Percentiles rank a stretch among this genome's conserved stretches.
phyloP scores from a whole-genome alignment of 1,140 invertebrate genomes.

The Ditylenchus dipsaci region DNA sequence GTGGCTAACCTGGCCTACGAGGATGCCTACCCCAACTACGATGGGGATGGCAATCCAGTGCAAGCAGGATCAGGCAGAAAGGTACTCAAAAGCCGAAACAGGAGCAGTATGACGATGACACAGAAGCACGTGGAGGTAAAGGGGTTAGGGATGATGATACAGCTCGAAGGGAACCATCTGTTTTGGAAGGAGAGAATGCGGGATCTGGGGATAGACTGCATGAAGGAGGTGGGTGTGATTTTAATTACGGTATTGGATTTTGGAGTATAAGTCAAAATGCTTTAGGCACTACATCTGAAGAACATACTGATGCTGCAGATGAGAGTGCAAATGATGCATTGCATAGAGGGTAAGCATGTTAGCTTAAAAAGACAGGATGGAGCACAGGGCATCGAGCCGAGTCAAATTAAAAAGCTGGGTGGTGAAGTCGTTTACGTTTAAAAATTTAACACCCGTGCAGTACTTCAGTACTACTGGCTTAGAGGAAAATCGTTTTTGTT shows the following conservation, averaged over 20 bases:
- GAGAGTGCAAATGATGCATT: constrained; percentile 2
- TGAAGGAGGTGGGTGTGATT: background rate
- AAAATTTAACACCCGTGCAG: no score
- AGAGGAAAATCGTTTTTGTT: no score
- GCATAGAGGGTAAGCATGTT: background rate
- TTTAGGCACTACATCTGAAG: background rate
- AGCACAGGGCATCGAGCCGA: no score
- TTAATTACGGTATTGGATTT: background rate
- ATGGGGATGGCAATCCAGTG: background rate
- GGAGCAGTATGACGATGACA: constrained; percentile 6
- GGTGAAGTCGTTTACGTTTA: no score
- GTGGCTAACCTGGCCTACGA: constrained; percentile 23
- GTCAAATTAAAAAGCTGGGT: no score
- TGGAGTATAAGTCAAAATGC: background rate
- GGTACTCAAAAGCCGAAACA: constrained; percentile 10
- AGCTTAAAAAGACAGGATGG: background rate
- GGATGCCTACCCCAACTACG: constrained; percentile 32
- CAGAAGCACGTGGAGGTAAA: background rate
- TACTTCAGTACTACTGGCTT: no score
- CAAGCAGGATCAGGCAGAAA: constrained; percentile 1
- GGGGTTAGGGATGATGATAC: background rate
- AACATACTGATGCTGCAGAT: background rate
- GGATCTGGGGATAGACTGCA: background rate
- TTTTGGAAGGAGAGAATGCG: background rate
- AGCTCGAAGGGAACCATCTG: background rate